Percentiles rank a stretch among this genome's conserved stretches.
phyloP scores from a whole-genome alignment of 1,140 invertebrate genomes.

The Tetragnatha versicolor region DNA sequence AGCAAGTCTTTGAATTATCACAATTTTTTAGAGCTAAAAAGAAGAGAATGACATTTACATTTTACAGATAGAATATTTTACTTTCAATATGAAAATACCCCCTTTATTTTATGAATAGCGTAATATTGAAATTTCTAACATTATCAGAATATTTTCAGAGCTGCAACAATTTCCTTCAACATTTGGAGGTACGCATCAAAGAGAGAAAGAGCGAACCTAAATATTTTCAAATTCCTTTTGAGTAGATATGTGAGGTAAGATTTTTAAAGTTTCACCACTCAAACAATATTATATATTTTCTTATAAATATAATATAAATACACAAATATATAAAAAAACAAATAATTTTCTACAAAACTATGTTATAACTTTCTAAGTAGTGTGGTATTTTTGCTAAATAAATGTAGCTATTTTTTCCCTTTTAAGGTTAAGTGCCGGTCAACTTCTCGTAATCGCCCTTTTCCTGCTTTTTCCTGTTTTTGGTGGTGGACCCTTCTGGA shows the following conservation, averaged over 20 bases:
- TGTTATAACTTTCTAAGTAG: too few species aligned
- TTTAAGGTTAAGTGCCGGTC: slow-evolving; percentile 40
- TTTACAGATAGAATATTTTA: background rate
- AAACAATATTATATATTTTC: too few species aligned
- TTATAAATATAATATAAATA: too few species aligned
- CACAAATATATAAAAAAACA: too few species aligned
- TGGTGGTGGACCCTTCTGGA: slow-evolving; percentile 53
- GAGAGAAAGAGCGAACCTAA: slow-evolving; percentile 8
- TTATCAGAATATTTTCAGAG: background rate
- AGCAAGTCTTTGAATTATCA: too few species aligned
- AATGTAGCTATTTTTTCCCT: too few species aligned
- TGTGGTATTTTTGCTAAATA: too few species aligned
- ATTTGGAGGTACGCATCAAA: slow-evolving; percentile 20
- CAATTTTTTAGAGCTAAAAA: too few species aligned
- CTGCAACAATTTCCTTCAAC: slow-evolving; percentile 34
- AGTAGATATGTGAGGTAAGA: slow-evolving; percentile 42
- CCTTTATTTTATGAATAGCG: background rate
- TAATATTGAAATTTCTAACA: background rate
- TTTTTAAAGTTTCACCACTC: too few species aligned
- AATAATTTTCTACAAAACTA: too few species aligned
- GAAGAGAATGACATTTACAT: too few species aligned
- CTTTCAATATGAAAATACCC: background rate
- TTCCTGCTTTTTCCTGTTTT: slow-evolving; percentile 47
- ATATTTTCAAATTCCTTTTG: slow-evolving; percentile 11
- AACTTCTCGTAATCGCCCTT: slow-evolving; percentile 29